Conservation (phyloP, 2,888 invertebrate species). For the Nomada ferruginata region DNA sequence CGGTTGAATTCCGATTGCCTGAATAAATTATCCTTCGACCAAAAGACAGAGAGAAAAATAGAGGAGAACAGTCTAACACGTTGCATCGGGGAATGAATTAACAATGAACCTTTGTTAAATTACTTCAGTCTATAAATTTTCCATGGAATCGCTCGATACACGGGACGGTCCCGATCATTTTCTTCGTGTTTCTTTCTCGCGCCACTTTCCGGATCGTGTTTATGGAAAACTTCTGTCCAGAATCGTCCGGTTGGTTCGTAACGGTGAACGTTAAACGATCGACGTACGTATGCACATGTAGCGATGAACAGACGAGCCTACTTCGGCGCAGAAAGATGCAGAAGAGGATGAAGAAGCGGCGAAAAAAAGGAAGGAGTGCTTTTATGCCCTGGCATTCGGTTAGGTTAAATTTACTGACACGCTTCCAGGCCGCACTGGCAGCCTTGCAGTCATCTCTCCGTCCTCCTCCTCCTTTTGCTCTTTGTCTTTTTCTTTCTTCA, state of each 20-base stretch:
- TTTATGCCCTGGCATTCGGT: conserved; percentile 71
- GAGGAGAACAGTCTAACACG: conserved; percentile 20
- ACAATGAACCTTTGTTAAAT: conserved; percentile 60
- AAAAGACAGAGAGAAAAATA: neutral
- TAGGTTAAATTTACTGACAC: conserved; percentile 77
- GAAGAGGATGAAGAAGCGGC: conserved; percentile 37
- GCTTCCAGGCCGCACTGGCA: conserved; percentile 74
- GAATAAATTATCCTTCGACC: conserved; percentile 60
- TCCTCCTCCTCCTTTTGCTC: conserved; percentile 35
- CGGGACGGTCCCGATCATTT: conserved; percentile 18
- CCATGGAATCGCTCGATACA: conserved; percentile 18
- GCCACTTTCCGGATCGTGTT: conserved; percentile 12
- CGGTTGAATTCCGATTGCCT: conserved; percentile 49
- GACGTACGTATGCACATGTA: conserved; percentile 30
- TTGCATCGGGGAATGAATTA: conserved; percentile 42
- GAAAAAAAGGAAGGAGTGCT: conserved; percentile 15
- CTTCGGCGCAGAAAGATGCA: conserved; percentile 43
- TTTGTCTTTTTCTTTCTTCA: conserved; percentile 35
- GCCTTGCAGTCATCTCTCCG: conserved; percentile 66
- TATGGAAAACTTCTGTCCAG: conserved; percentile 14
- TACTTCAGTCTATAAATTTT: conserved; percentile 49
- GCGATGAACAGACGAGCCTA: conserved; percentile 43
- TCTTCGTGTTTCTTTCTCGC: conserved; percentile 10
- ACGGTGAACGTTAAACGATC: conserved; percentile 47
- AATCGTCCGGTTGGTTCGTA: neutral